Conservation (phyloP, 2,797 vertebrate species). For the Galagoides demidoff region DNA sequence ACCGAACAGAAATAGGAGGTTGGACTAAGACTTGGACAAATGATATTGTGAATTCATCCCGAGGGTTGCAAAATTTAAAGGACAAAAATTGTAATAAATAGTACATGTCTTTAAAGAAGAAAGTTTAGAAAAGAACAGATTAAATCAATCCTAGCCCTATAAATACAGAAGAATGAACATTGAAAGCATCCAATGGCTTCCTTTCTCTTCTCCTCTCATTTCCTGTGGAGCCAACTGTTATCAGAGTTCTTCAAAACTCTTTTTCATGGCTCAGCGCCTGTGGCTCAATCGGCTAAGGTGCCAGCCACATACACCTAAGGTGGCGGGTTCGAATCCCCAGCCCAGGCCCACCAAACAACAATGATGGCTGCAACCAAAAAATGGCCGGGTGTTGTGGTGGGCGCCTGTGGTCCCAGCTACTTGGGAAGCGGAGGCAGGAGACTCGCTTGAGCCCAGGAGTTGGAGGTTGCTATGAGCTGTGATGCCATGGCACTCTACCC, state of each 20-base stretch:
- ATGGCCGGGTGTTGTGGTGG: no score
- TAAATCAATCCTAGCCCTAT: not conserved
- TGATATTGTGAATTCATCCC: not conserved
- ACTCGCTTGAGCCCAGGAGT: no score
- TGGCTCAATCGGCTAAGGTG: no score
- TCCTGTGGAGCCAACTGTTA: not conserved
- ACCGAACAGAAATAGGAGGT: not conserved
- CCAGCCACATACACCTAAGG: no score
- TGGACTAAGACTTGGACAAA: not conserved
- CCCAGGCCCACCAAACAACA: no score
- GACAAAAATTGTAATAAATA: not conserved
- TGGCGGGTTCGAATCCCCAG: no score
- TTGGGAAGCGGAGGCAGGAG: no score
- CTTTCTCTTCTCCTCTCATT: not conserved
- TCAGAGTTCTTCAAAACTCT: not conserved
- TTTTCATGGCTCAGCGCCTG: no score
- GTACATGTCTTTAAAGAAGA: not conserved
- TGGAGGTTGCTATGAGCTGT: no score
- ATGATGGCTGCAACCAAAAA: no score
- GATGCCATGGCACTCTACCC: no score
- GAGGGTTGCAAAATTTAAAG: slow-evolving; percentile 23
- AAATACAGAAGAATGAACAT: not conserved
- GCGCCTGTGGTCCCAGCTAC: no score
- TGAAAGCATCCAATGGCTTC: not conserved
- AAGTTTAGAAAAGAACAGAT: not conserved